Evolutionary conservation across 2,797 vertebrate species (phyloP), one percentile per base, ranked within the genome.

Genomic region (Pagetopsis macropterus): DNA sequence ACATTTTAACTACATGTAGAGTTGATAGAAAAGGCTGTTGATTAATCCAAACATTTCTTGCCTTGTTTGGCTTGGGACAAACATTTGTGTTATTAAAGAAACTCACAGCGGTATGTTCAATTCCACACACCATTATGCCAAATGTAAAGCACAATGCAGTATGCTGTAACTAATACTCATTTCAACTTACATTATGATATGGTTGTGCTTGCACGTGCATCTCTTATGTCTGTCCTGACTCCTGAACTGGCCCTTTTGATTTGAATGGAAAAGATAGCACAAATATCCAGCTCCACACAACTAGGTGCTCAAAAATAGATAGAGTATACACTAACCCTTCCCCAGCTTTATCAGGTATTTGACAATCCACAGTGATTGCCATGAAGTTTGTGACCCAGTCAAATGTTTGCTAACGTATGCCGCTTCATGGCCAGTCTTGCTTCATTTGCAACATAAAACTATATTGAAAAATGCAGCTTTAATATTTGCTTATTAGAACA

Each of bases 401-500:
- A 50, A 31, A 50, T 2, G 16, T 41, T 64, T 64, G 13, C 19
- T 9, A 43, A 8, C 23, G 46, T 41, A 63, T 15, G 1, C 1
- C 5, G 7, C 44, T 41, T 57, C 21, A 43, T 7, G 19, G n/a
- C 13, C 17, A 23, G 48, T 9, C 13, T 37, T 10, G 50, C n/a
- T 62, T 46, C 27, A 50, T 50, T 44, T 43, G 31, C 41, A 67
- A 16, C 43, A 58, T 37, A n/a, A 49, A 59, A 21, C 50, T n/a
- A 17, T 37, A 57, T 31, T 19, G 23, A 69, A n/a, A 27, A 27
- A 6, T 50, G 23, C 21, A 71, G 50, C 43, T 56, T 59, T 16
- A 67, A 57, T 73, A 51, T 64, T n/a, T 41, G 8, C 10, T 19
- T 8, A 55, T 65, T 11, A 44, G 9, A 51, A 69, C 41, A 58